A percentile compares a stretch with the other conserved stretches of the same genome.
Conservation (phyloP, 2,113 vertebrate genomes). For the Rousettus leschenaultii region DNA sequence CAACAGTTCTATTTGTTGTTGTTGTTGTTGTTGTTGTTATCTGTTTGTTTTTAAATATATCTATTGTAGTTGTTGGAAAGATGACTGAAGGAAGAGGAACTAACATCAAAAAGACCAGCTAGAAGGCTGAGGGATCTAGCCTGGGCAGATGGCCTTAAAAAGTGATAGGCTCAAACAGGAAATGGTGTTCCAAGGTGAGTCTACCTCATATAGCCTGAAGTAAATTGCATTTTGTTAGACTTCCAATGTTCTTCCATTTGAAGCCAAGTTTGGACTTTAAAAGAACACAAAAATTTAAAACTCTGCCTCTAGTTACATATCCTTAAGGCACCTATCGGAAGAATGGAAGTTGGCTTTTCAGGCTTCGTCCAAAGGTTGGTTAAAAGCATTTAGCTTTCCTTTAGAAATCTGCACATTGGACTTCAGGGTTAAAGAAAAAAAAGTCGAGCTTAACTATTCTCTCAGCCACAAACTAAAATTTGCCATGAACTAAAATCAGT, state of each 20-base stretch:
- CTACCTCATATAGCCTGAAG: neutral
- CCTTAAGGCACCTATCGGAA: neutral
- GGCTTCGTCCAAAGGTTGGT: neutral
- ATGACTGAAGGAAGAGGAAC: neutral
- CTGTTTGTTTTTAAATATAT: neutral
- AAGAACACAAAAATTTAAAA: neutral
- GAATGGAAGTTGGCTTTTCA: neutral
- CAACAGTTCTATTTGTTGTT: neutral
- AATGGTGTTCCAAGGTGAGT: neutral
- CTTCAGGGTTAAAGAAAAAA: neutral
- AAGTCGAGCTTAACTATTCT: neutral
- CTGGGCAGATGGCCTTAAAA: neutral
- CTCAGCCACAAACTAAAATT: neutral
- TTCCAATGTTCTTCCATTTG: neutral
- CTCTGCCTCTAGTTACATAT: neutral
- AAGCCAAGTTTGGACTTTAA: neutral
- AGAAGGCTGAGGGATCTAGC: neutral
- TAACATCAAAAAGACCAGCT: neutral
- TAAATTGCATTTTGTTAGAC: neutral
- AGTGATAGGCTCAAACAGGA: neutral
- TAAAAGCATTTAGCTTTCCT: neutral
- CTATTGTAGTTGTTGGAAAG: neutral
- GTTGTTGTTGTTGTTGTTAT: neutral
- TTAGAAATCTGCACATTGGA: neutral
- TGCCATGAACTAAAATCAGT: neutral